Base-by-base conservation (phyloP, 2,888 invertebrate species). In the Diloba caeruleocephala region DNA sequence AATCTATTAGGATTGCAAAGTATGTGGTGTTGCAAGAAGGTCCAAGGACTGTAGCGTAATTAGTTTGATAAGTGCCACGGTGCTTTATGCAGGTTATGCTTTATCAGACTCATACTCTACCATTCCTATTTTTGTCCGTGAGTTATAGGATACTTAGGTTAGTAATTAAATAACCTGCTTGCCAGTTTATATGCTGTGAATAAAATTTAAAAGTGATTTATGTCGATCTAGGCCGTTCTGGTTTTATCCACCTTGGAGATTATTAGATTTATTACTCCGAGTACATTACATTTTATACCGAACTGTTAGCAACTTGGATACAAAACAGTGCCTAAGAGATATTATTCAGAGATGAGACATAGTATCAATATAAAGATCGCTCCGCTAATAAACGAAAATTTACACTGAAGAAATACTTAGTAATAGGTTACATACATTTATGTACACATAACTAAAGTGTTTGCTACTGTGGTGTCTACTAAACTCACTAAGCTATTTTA, bases 101-200 rank as follows among this genome's bases (percentile, higher is more conserved):
- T 7, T 17, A 42, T 55, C 21, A 15, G n/a, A 39, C 17, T 28
- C 26, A 12, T 13, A 42, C 42, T 29, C 31, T 32, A 14, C 31
- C 34, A 8, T 34, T 43, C 26, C 14, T 19, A 43, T 29, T 21
- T 21, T 17, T 8, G 19, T 13, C 28, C 28, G 41, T 33, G 50
- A 28, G 31, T 31, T 44, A 23, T 14, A 37, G 33, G 28, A 37
- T 23, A 34, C 31, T 42, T 28, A 8, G 29, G 14, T 65, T 15
- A 12, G 59, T 21, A 51, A 19, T 45, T n/a, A 45, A 64, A 61
- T 61, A 58, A 12, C 12, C 12, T 43, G 13, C 15, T 42, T 17
- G 39, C 14, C 26, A 51, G 38, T 5, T 13, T 13, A 15, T 6
- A 12, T 13, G 17, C 14, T 51, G 21, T 65, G 23, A 52, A 34